Evolutionary conservation across 1,140 invertebrate species (phyloP), one percentile per base, ranked within the genome.

Genomic region (Drosophila sp.): DNA sequence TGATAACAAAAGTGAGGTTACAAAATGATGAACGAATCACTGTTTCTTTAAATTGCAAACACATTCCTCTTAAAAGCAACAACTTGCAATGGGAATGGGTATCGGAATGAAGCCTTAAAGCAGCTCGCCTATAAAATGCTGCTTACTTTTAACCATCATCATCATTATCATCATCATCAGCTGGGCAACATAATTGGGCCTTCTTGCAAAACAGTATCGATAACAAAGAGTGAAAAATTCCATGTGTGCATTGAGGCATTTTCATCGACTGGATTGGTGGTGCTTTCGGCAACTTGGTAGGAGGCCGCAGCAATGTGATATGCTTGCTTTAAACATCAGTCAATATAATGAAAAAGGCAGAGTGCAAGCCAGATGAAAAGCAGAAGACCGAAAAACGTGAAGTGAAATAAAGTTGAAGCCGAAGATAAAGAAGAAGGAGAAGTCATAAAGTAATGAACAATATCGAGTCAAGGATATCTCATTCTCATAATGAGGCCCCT

Each of bases 391-490:
- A 11, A 35, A 35, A 35, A 35, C 33, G 17, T 17, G 40, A 41
- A 33, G 30, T 33, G 30, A 55, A 76, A 27, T 40, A 64, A 38
- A 17, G 57, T 30, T 33, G 30, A 32, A 54, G 17, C 1, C 32
- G 66, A n/a, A 38, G 30, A 41, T 7, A 56, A n/a, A 35, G 33
- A 47, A 25, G 25, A 62, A 68, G 66, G 67, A 82, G 66, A 75
- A 82, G 79, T 79, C 83, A 79, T 79, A 81, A 82, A 82, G 79
- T 70, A 79, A 82, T 87, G 86, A 86, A 87, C 79, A 76, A 86
- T 87, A 86, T 79, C 79, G 60, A 68, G 44, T 50, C 44, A 41
- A 87, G 76, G 79, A 76, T 79, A 50, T 50, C 44, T 50, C 44
- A 50, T 50, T 50, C 44, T 69, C 79, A 73, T 86, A 86, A 86